A percentile compares a stretch with the other conserved stretches of the same genome.
phyloP scores from a whole-genome alignment of 2,113 vertebrate genomes.

The Equus przewalskii region DNA sequence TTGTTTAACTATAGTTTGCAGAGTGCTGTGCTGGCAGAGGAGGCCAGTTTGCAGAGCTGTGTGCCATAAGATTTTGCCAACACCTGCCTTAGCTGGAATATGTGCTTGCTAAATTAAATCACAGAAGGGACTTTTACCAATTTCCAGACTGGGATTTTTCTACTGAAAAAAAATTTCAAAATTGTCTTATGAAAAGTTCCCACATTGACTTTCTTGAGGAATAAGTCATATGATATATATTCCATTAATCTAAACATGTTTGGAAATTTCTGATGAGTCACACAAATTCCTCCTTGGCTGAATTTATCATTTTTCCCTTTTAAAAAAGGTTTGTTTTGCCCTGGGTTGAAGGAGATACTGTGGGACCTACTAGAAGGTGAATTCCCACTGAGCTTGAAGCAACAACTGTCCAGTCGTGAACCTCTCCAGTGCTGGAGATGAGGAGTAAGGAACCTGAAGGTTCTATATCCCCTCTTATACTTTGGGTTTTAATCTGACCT shows the following conservation, averaged over 20 bases:
- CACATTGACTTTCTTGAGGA: background rate
- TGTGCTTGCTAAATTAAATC: slow-evolving; percentile 54
- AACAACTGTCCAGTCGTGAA: background rate
- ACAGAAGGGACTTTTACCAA: slow-evolving; percentile 20
- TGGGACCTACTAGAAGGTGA: background rate
- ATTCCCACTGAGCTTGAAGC: background rate
- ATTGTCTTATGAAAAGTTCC: background rate
- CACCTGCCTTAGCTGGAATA: slow-evolving; percentile 37
- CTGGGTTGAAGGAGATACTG: background rate
- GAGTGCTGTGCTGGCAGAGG: slow-evolving; percentile 44
- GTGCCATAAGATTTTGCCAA: slow-evolving; percentile 51
- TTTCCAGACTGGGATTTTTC: background rate
- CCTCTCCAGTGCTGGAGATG: background rate
- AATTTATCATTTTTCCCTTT: background rate
- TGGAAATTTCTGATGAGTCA: background rate
- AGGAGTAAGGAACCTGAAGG: background rate
- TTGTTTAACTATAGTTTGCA: slow-evolving; percentile 52
- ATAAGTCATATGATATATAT: background rate
- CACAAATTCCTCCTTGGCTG: background rate
- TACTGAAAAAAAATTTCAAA: background rate
- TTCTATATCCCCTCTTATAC: background rate
- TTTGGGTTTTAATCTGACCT: background rate
- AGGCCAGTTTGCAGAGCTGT: slow-evolving; percentile 3
- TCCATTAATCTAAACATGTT: background rate
- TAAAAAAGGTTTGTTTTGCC: background rate